Conservation (phyloP, 2,888 invertebrate species). For the Andrena bucephala region DNA sequence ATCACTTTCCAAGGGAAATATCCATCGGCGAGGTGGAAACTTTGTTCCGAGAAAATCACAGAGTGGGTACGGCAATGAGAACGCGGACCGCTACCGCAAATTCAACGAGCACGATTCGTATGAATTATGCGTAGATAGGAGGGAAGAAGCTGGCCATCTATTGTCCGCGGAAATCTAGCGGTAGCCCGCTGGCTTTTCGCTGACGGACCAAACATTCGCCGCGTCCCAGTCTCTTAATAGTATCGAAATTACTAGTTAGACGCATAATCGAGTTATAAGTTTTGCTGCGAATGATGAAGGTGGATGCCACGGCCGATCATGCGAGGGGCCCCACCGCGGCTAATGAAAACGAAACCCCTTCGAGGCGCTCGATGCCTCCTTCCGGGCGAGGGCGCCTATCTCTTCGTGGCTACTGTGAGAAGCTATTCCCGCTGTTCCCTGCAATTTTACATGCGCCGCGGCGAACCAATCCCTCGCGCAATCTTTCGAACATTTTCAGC, state of each 20-base stretch:
- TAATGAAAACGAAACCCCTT: conserved; percentile 72
- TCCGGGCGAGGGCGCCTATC: conserved; percentile 50
- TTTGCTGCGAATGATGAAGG: conserved; percentile 79
- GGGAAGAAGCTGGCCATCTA: conserved; percentile 68
- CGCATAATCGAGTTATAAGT: conserved; percentile 84
- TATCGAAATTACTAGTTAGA: conserved; percentile 84
- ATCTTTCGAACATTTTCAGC: conserved; percentile 9
- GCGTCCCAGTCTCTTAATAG: conserved; percentile 78
- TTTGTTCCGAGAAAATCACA: conserved; percentile 5
- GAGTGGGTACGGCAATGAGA: conserved; percentile 28
- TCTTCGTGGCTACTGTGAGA: conserved; percentile 65
- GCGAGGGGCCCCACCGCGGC: conserved; percentile 53
- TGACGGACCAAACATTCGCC: conserved; percentile 75
- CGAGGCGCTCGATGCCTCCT: conserved; percentile 34
- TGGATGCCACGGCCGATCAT: conserved; percentile 65
- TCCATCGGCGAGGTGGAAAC: not conserved
- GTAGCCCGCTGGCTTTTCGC: conserved; percentile 62
- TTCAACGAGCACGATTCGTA: conserved; percentile 78
- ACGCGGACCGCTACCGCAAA: conserved; percentile 75
- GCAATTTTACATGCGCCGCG: conserved; percentile 53
- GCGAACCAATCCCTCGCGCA: conserved; percentile 11
- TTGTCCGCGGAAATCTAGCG: conserved; percentile 72
- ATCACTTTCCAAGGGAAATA: too few species aligned
- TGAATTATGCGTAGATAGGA: conserved; percentile 77
- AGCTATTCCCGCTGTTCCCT: conserved; percentile 59